Percentiles rank a stretch among this genome's conserved stretches.
Evolutionary conservation across 2,797 vertebrate species (phyloP).

Genomic region (Lepidocolaptes lacrymiger): DNA sequence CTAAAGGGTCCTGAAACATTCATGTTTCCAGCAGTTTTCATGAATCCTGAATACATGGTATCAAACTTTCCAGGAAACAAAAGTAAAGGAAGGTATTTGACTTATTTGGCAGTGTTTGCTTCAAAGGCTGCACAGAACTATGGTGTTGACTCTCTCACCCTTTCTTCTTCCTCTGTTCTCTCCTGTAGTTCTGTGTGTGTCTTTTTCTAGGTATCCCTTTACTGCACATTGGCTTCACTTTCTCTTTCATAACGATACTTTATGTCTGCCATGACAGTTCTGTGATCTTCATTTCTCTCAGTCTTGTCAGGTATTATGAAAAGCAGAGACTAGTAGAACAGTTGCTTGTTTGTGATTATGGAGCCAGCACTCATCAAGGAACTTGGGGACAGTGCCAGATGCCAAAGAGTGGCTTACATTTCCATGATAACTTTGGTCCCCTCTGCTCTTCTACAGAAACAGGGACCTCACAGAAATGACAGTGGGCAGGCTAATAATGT

Average conservation of each 20-base stretch:
- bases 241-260: background rate
- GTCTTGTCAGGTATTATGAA: background rate
- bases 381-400: background rate
- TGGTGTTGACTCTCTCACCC: background rate
- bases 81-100: background rate
- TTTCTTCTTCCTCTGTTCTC: background rate
- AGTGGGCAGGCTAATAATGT: background rate
- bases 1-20: background rate
- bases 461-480: background rate
- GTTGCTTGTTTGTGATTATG: background rate
- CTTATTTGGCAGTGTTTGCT: background rate
- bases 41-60: background rate
- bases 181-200: background rate
- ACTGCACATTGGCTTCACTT: background rate
- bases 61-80: background rate
- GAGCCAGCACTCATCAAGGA: background rate
- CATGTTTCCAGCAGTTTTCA: background rate
- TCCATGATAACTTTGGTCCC: background rate
- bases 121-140: background rate
- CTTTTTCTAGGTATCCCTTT: background rate
- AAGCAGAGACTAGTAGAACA: background rate
- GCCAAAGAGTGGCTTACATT: background rate
- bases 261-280: background rate
- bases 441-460: background rate
- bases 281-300: background rate